Evolutionary conservation across 2,888 invertebrate genomes (phyloP).

Genomic region (Agapostemon virescens): DNA sequence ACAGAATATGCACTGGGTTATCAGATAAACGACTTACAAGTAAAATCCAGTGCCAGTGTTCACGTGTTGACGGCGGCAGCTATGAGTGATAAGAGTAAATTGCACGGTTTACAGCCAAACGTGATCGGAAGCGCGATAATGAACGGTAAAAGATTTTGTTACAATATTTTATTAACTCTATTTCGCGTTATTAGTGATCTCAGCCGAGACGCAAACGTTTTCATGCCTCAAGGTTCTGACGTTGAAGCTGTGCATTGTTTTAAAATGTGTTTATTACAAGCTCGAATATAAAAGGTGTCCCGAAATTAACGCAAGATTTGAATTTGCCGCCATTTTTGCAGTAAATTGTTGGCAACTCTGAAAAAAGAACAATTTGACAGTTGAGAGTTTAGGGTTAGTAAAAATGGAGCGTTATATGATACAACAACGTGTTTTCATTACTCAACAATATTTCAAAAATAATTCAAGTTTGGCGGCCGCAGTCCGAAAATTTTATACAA

Average conservation of each 20-base stretch:
- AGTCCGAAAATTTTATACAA: no score
- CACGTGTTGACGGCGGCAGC: conserved; percentile 7
- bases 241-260: background rate
- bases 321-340: no score
- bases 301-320: no score
- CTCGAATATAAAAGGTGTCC: background rate
- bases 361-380: no score
- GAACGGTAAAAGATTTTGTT: conserved; percentile 9
- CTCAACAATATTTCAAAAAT: no score
- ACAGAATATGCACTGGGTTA: background rate
- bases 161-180: background rate
- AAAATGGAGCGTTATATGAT: no score
- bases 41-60: background rate
- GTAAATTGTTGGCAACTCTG: no score
- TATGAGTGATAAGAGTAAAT: conserved; percentile 6
- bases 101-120: conserved; percentile 23
- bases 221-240: background rate
- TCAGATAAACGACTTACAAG: conserved; percentile 2
- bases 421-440: no score
- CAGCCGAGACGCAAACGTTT: background rate
- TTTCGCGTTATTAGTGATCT: background rate
- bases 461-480: no score
- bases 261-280: background rate
- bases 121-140: background rate
- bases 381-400: no score